Evolutionary conservation across 2,113 vertebrate species (phyloP).

Genomic region (Corydoras sp.): DNA sequence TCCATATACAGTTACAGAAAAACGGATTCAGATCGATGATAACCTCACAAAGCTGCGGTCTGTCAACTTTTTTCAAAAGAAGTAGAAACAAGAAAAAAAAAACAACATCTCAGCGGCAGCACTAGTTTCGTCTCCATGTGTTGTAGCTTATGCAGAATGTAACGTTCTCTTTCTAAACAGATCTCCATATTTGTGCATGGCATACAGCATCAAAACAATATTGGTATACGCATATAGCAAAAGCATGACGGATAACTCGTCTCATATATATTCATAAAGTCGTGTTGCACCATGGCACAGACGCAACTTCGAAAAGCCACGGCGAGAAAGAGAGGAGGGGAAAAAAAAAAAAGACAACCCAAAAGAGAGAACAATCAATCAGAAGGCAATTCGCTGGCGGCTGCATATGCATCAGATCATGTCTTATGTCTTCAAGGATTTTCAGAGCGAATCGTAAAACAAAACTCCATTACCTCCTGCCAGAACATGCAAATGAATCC

Average conservation of each 20-base stretch:
- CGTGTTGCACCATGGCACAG: conserved; percentile 32
- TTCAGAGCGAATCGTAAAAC: conserved; percentile 90
- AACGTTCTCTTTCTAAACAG: conserved; percentile 37
- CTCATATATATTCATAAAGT: conserved; percentile 35
- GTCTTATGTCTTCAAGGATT: conserved; percentile 96
- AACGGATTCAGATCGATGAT: no score
- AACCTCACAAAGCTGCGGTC: no score
- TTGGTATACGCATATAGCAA: conserved; percentile 40
- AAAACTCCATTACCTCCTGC: conserved; percentile 99
- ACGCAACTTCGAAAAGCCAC: conserved; percentile 37
- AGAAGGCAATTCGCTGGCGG: conserved; percentile 92
- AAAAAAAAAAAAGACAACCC: conserved; percentile 49
- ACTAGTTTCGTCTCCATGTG: conserved; percentile 9
- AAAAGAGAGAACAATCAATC: conserved; percentile 78
- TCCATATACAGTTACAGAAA: no score
- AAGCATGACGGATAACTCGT: conserved; percentile 40
- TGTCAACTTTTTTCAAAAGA: no score
- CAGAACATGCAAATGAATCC: conserved; percentile 99
- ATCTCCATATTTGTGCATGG: conserved; percentile 36
- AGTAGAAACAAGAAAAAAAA: no score
- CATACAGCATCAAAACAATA: conserved; percentile 45
- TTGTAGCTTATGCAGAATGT: conserved; percentile 34
- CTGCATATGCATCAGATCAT: conserved; percentile 99
- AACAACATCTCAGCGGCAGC: no score
- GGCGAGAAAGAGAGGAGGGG: conserved; percentile 49